Base-by-base conservation (phyloP, 2,888 invertebrate species). In the Eustalomyia histrio region DNA sequence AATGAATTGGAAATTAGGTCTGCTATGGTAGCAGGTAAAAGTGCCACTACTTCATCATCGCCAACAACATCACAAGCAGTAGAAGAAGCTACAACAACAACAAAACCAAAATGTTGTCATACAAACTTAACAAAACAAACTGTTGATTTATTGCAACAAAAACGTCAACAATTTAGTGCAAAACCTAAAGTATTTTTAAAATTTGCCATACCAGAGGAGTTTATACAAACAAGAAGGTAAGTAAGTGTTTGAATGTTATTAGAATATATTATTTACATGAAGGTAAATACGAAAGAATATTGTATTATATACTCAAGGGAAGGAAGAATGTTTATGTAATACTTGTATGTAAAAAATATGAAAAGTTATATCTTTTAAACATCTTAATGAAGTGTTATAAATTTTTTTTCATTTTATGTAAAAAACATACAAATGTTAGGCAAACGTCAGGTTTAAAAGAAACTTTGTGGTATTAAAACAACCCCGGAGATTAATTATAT, bases 111-210 rank as follows among this genome's bases (percentile, higher is more conserved):
- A 64, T 60, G 7, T 67, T 14, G 10, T 50, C 58, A 18, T 24
- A 35, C 29, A 18, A 53, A 6, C n/a, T 24, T 65, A 63, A 50
- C 64, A 16, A 65, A 47, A 69, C 39, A 57, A 63, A 64, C 75
- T 57, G 80, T 61, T 52, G 79, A 79, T 72, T 79, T 76, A 60
- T 75, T 84, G 75, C 80, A 83, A 63, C 80, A 83, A 61, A 84
- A 83, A 16, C 85, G 85, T 33, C 83, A 83, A 39, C 82, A 83
- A 43, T 85, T 85, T 58, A 81, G 85, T 60, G 65, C 82, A 57
- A 83, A 84, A 60, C 81, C 85, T n/a, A 81, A 84, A 9, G 82
- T 80, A 64, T 83, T 85, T 80, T 76, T 82, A 18, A 81, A 80
- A 64, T 82, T 79, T 71, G 71, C 69, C 47, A 18, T 73, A 58